Percentiles rank a stretch among this genome's conserved stretches.
Conservation (phyloP, 2,113 vertebrate species). For the Gallinago jamesoni region DNA sequence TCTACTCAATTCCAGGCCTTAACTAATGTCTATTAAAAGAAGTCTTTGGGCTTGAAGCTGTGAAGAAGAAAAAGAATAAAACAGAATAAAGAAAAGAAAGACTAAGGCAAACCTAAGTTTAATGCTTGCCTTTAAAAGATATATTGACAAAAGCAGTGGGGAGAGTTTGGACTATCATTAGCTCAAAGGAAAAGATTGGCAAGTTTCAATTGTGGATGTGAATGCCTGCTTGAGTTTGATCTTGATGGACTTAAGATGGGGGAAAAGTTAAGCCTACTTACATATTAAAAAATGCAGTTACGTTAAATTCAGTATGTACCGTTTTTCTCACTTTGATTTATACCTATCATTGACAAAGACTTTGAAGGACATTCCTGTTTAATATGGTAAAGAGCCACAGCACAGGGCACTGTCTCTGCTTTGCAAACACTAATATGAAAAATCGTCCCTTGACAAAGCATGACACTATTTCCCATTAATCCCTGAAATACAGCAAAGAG, state of each 20-base stretch:
- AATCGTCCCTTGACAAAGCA: conserved; percentile 67
- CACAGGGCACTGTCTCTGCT: conserved; percentile 58
- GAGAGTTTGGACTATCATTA: conserved; percentile 73
- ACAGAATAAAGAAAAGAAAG: conserved; percentile 13
- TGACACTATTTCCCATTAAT: conserved; percentile 65
- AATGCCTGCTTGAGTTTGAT: conserved; percentile 75
- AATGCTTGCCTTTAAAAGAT: conserved; percentile 75
- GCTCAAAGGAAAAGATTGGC: conserved; percentile 67
- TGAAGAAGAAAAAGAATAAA: conserved; percentile 18
- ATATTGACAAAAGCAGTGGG: conserved; percentile 75
- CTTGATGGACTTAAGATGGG: conserved; percentile 69
- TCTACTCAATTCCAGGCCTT: conserved; percentile 79
- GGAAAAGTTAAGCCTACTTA: conserved; percentile 77
- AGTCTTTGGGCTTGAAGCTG: conserved; percentile 68
- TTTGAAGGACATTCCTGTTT: conserved; percentile 71
- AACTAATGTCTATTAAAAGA: conserved; percentile 80
- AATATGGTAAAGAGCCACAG: conserved; percentile 65
- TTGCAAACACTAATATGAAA: conserved; percentile 71
- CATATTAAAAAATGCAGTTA: conserved; percentile 77
- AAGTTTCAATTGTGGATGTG: conserved; percentile 71
- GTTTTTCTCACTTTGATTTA: conserved; percentile 73
- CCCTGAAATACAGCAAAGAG: conserved; percentile 60
- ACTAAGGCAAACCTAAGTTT: conserved; percentile 71
- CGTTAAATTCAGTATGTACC: conserved; percentile 70
- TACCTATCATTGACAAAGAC: conserved; percentile 62